These are phyloP conservation scores for Rhopalosiphum nymphaeae DNA, from an alignment of 2,888 invertebrate genomes.

Conservation along the genomic window DNA sequence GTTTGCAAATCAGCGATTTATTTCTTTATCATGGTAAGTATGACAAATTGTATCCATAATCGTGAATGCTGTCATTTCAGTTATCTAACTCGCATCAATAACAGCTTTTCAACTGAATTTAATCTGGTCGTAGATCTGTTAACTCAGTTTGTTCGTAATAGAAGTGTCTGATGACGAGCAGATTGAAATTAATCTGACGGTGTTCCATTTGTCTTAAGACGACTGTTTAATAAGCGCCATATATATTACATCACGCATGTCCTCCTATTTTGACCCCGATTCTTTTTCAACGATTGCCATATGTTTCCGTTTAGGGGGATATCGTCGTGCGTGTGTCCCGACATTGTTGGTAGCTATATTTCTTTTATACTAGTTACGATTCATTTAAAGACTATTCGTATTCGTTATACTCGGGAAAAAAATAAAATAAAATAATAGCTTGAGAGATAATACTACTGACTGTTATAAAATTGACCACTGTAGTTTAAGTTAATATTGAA, in stretches of 20 bases:
- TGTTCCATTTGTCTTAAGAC: slow-evolving; percentile 32
- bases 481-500: background rate
- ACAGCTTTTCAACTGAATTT: background rate
- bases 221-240: slow-evolving; percentile 1
- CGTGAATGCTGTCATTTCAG: background rate
- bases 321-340: background rate
- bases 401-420: background rate
- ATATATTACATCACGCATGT: background rate
- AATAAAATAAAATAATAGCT: background rate
- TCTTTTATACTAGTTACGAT: background rate
- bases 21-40: background rate
- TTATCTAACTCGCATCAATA: slow-evolving; percentile 6
- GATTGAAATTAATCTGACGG: slow-evolving; percentile 37
- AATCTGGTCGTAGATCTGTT: slow-evolving; percentile 16
- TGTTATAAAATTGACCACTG: background rate
- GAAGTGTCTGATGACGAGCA: background rate
- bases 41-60: background rate
- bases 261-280: slow-evolving; percentile 14
- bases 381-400: slow-evolving; percentile 12
- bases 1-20: background rate
- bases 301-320: background rate
- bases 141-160: slow-evolving; percentile 30
- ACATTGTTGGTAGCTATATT: slow-evolving; percentile 22
- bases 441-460: background rate
- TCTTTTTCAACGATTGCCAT: background rate